phyloP scores from a whole-genome alignment of 1,140 invertebrate species.

The Ceratitis capitata region DNA sequence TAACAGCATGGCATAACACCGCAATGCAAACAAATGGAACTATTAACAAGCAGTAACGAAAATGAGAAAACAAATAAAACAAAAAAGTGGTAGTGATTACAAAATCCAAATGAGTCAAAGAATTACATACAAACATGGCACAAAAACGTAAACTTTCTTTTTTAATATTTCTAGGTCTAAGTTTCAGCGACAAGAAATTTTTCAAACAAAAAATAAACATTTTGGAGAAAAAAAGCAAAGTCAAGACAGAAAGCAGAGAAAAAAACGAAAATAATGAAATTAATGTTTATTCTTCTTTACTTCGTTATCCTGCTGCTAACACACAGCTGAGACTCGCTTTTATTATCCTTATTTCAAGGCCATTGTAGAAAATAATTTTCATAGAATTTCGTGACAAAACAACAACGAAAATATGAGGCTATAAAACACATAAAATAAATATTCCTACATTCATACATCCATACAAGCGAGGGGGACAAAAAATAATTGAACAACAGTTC shows the following conservation, averaged over 20 bases:
- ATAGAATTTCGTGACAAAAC: background rate
- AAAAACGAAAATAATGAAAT: background rate
- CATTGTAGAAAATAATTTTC: background rate
- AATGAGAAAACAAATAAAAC: background rate
- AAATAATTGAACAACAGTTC: background rate
- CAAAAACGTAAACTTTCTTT: no score
- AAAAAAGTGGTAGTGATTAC: background rate
- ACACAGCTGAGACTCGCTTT: background rate
- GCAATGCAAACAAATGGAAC: background rate
- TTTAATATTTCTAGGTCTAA: no score
- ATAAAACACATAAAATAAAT: background rate
- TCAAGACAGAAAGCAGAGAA: background rate
- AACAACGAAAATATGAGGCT: background rate
- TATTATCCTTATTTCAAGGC: background rate
- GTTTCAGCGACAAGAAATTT: no score
- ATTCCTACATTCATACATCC: background rate
- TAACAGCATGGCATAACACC: background rate
- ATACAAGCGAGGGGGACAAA: background rate
- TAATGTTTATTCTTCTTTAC: no score
- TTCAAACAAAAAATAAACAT: background rate
- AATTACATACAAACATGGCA: no score
- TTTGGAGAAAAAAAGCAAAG: background rate
- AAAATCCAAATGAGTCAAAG: background rate
- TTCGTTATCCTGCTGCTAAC: no score
- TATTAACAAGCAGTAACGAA: background rate